Conservation (phyloP, 2,113 vertebrate genomes). For the Catharus bicknelli region DNA sequence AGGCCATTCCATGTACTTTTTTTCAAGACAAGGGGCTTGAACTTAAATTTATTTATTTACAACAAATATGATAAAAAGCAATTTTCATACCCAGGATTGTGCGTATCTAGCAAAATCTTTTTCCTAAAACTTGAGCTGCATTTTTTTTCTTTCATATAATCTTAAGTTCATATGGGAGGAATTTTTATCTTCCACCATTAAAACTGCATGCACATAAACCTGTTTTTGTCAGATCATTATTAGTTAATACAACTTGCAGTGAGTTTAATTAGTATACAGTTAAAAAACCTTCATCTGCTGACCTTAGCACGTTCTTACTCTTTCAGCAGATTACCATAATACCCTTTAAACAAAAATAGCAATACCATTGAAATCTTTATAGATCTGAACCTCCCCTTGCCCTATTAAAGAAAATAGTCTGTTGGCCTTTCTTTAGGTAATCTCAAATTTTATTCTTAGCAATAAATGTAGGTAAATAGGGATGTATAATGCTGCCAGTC, state of each 20-base stretch:
- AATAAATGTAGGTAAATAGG: background rate
- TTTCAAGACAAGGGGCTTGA: background rate
- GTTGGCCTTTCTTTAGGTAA: background rate
- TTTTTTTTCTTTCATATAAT: background rate
- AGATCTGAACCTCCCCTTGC: background rate
- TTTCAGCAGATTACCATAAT: background rate
- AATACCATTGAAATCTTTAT: background rate
- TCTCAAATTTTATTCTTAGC: background rate
- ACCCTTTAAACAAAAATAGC: background rate
- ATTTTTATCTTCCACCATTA: background rate
- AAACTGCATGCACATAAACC: background rate
- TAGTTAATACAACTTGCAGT: background rate
- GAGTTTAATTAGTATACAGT: background rate
- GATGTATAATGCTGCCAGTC: background rate
- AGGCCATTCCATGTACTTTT: background rate
- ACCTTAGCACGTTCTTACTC: background rate
- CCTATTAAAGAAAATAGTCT: background rate
- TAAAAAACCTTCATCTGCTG: background rate
- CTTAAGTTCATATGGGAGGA: background rate
- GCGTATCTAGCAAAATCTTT: background rate
- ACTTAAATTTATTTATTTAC: background rate
- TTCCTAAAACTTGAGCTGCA: background rate
- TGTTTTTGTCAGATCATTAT: background rate
- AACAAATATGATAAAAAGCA: background rate
- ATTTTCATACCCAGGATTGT: background rate